Evolutionary conservation across 2,888 invertebrate genomes (phyloP), one percentile per base, ranked within the genome.

Genomic region (Coelopa pilipes): DNA sequence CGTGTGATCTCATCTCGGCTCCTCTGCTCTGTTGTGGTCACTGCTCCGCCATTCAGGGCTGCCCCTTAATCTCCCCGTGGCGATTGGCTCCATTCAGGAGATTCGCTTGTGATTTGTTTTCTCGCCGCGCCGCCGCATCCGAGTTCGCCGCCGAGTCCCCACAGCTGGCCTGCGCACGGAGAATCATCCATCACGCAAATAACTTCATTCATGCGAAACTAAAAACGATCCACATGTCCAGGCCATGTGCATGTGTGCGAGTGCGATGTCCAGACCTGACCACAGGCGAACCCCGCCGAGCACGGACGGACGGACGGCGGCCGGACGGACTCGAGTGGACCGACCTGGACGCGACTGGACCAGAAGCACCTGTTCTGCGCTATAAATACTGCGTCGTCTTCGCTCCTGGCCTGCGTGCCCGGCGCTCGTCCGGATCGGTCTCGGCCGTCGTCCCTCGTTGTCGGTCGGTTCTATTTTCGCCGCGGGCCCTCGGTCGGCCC

Each of bases 291-390:
- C 34, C 34, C 34, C 34, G 7, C 7, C 34, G 7, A 34, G 4
- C 34, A 7, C 7, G 34, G 34, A 34, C 34, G 34, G 34, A 34
- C 34, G 34, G 34, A 34, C 34, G 7, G 2, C 34, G 34, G 4
- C 34, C 34, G n/a, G n/a, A n/a, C 7, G 34, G 34, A 34, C 34
- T 34, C 34, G 34, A 34, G 4, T 34, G 34, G 34, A 34, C 34
- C 34, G n/a, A 53, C 2, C 53, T 9, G 53, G 10, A 53, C 53
- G 3, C 11, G 47, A 13, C 19, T 46, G 15, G 63, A 65, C 21
- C 71, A 71, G 65, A 72, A 67, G 72, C 66, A 72, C 66, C 72
- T 72, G 72, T 67, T 66, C 60, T 17, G 1, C 10, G 49, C 70
- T 70, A 70, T 70, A 49, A 70, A 70, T 70, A 70, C 57, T n/a